Evolutionary conservation across 2,888 invertebrate species (phyloP).

Genomic region (Tethea ocularis): DNA sequence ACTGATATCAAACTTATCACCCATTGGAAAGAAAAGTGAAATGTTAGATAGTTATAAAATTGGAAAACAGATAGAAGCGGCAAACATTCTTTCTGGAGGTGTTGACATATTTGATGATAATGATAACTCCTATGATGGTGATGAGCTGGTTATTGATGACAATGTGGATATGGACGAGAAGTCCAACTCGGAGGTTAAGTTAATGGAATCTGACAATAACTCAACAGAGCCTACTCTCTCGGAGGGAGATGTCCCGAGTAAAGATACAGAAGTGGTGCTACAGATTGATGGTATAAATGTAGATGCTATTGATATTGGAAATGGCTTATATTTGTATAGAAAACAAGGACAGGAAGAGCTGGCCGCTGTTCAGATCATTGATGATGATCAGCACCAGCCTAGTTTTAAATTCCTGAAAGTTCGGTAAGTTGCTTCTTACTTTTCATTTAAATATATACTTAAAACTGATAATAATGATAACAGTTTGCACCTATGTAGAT

Average conservation of each 20-base stretch:
- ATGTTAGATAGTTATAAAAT: slow-evolving; percentile 68
- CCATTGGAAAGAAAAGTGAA: slow-evolving; percentile 66
- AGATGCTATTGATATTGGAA: slow-evolving; percentile 78
- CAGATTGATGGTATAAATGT: slow-evolving; percentile 79
- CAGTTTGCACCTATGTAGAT: neutral
- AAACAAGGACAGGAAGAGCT: slow-evolving; percentile 72
- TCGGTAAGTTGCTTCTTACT: slow-evolving; percentile 56
- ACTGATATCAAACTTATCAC: slow-evolving; percentile 65
- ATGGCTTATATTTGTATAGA: slow-evolving; percentile 76
- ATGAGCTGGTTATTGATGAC: slow-evolving; percentile 79
- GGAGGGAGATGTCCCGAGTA: slow-evolving; percentile 56
- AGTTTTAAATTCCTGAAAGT: slow-evolving; percentile 79
- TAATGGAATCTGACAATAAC: slow-evolving; percentile 40
- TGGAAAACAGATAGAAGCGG: slow-evolving; percentile 76
- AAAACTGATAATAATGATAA: slow-evolving; percentile 4
- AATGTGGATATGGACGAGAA: slow-evolving; percentile 68
- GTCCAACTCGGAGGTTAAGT: slow-evolving; percentile 44
- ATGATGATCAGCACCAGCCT: slow-evolving; percentile 65
- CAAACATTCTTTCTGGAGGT: slow-evolving; percentile 77
- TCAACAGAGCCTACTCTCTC: slow-evolving; percentile 39
- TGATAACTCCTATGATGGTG: slow-evolving; percentile 79
- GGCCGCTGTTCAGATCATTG: slow-evolving; percentile 74
- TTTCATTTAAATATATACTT: neutral
- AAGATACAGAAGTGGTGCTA: slow-evolving; percentile 73
- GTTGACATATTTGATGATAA: slow-evolving; percentile 80